These are phyloP conservation scores for Megamerina dolium DNA, from an alignment of 2,888 invertebrate species.

Conservation along the genomic window DNA sequence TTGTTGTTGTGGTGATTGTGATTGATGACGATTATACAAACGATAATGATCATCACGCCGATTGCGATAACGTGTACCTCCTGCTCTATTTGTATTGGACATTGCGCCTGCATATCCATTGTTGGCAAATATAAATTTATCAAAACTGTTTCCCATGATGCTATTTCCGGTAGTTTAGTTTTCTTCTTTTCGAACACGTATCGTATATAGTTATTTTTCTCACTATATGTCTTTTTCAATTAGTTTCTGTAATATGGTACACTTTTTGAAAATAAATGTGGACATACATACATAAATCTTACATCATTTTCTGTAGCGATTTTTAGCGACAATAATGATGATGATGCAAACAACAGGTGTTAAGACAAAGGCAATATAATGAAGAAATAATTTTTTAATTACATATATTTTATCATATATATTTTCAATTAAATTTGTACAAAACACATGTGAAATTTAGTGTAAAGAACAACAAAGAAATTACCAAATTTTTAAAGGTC, in stretches of 20 bases:
- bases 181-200: conserved; percentile 4
- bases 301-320: neutral
- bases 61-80: neutral
- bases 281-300: neutral
- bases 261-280: conserved; percentile 9
- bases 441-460: too few relatives aligned
- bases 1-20: conserved; percentile 16
- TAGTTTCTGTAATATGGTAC: conserved; percentile 14
- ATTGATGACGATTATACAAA: neutral
- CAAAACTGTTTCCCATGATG: conserved; percentile 43
- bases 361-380: neutral
- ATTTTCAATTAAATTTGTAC: too few relatives aligned
- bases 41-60: neutral
- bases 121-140: conserved; percentile 28
- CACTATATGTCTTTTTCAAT: conserved; percentile 2
- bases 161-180: conserved; percentile 1
- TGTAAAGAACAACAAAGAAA: too few relatives aligned
- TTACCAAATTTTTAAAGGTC: too few relatives aligned
- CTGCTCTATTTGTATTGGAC: conserved; percentile 13
- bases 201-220: conserved; percentile 9
- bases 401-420: too few relatives aligned
- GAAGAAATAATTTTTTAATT: too few relatives aligned
- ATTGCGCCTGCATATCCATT: too few relatives aligned
- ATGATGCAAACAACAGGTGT: neutral
- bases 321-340: neutral